phyloP scores from a whole-genome alignment of 2,888 invertebrate species.

The Oscheius sp. region DNA sequence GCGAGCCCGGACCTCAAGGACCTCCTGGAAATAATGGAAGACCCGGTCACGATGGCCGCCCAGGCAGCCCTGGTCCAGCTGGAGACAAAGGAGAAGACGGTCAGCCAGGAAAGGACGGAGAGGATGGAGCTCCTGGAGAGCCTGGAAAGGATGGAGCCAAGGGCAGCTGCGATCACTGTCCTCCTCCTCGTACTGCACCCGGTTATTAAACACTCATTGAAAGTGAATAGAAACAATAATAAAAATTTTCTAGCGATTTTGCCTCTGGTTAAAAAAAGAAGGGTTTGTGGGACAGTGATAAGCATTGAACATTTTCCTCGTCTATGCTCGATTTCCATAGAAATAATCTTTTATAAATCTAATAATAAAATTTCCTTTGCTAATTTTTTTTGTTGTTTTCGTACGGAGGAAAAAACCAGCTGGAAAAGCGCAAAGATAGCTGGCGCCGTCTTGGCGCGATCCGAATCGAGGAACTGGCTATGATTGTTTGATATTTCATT shows the following conservation, averaged over 20 bases:
- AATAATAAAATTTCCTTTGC: background rate
- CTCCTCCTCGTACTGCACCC: conserved; percentile 67
- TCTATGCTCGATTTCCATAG: too few species aligned
- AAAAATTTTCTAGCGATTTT: background rate
- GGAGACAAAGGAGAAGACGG: conserved; percentile 46
- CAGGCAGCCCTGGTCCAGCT: conserved; percentile 45
- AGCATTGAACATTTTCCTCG: too few species aligned
- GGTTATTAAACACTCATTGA: conserved; percentile 61
- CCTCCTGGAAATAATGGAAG: conserved; percentile 50
- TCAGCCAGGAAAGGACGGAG: conserved; percentile 56
- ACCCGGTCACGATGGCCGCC: conserved; percentile 53
- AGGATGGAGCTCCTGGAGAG: conserved; percentile 48
- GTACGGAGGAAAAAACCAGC: conserved; percentile 16
- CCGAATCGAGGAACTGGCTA: conserved; percentile 13
- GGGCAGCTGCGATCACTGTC: conserved; percentile 68
- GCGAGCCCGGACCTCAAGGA: conserved; percentile 55
- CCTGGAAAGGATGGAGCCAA: conserved; percentile 50
- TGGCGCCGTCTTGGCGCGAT: conserved; percentile 17
- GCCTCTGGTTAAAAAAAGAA: too few species aligned
- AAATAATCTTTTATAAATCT: too few species aligned
- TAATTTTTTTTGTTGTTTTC: background rate
- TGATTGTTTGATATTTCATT: background rate
- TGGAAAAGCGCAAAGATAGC: conserved; percentile 9
- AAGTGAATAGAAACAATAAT: too few species aligned
- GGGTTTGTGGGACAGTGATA: too few species aligned